phyloP scores from a whole-genome alignment of 2,888 invertebrate species.

The Cremastinae sp. region DNA sequence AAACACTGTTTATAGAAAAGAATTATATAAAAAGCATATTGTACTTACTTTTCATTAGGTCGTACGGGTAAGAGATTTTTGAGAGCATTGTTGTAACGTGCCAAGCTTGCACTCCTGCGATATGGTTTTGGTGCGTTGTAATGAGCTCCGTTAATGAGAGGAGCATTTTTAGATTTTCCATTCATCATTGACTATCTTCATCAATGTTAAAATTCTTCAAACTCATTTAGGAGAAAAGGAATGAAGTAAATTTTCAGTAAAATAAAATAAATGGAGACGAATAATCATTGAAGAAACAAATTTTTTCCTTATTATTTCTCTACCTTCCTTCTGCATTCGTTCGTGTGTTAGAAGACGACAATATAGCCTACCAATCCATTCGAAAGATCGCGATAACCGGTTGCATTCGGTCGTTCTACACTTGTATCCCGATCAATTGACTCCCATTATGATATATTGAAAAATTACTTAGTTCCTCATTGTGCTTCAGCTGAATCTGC shows the following conservation, averaged over 20 bases:
- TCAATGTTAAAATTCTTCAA: too few species aligned
- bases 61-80: slow-evolving; percentile 74
- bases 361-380: slow-evolving; percentile 1
- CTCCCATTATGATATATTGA: slow-evolving; percentile 22
- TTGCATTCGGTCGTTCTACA: background rate
- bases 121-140: slow-evolving; percentile 31
- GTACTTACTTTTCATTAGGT: slow-evolving; percentile 65
- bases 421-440: slow-evolving; percentile 5
- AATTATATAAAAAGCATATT: background rate
- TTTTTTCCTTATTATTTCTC: slow-evolving; percentile 6
- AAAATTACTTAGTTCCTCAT: background rate
- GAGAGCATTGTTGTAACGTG: slow-evolving; percentile 70
- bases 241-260: background rate
- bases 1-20: background rate
- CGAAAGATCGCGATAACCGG: background rate
- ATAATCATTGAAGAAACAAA: background rate
- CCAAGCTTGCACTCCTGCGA: slow-evolving; percentile 60
- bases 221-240: too few species aligned
- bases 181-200: too few species aligned
- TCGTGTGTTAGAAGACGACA: background rate
- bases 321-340: slow-evolving; percentile 21
- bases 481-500: background rate
- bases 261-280: background rate
- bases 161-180: slow-evolving; percentile 27
- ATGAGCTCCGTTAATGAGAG: slow-evolving; percentile 33